Evolutionary conservation across 2,888 invertebrate species (phyloP).

Genomic region (Acronicta alni): DNA sequence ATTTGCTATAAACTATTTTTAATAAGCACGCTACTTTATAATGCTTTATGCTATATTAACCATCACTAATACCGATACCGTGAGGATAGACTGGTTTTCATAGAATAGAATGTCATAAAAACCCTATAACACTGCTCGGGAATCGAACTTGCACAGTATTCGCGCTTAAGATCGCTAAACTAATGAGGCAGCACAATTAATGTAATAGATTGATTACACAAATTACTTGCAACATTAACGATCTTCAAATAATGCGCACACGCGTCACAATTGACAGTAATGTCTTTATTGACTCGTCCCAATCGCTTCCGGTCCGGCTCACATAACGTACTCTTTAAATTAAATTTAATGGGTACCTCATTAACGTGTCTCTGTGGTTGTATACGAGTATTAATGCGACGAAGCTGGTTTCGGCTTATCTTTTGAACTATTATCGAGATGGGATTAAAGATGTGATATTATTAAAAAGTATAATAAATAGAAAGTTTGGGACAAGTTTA

Average conservation of each 20-base stretch:
- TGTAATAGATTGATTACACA: conserved; percentile 9
- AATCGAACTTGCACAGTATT: too few relatives aligned
- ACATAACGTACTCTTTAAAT: conserved; percentile 22
- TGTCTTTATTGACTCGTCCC: conserved; percentile 45
- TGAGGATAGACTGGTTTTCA: too few relatives aligned
- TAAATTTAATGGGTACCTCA: conserved; percentile 25
- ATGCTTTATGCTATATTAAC: too few relatives aligned
- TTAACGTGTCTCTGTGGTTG: conserved; percentile 14
- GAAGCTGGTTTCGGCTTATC: conserved; percentile 5
- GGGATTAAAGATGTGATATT: background rate
- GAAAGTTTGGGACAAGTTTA: too few relatives aligned
- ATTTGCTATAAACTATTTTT: too few relatives aligned
- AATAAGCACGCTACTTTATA: too few relatives aligned
- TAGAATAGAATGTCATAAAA: too few relatives aligned
- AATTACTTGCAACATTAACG: conserved; percentile 24
- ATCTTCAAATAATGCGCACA: conserved; percentile 24
- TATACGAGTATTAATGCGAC: background rate
- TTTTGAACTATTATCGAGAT: conserved; percentile 5
- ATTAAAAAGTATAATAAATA: background rate
- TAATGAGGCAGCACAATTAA: background rate
- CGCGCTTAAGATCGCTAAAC: too few relatives aligned
- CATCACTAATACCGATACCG: too few relatives aligned
- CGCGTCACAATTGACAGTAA: conserved; percentile 32
- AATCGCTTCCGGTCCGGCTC: conserved; percentile 44
- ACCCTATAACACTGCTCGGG: too few relatives aligned